Evolutionary conservation across 1,140 invertebrate genomes (phyloP), one percentile per base, ranked within the genome.

Genomic region (Drosophila equinoxialis): DNA sequence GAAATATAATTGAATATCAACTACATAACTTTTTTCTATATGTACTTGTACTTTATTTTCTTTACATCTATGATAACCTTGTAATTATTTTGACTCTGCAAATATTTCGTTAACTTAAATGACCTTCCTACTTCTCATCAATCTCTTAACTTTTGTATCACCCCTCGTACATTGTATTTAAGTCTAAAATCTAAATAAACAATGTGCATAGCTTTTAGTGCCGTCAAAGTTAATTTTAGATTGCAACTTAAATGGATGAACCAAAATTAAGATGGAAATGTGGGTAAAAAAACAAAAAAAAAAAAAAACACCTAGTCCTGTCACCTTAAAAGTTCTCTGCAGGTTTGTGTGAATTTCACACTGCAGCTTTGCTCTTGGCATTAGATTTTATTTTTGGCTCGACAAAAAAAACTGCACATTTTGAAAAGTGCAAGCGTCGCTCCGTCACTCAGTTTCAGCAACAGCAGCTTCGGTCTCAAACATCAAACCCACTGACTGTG

Each of bases 391-490:
- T 30, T 51, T 11, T 8, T 17, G n/a, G 17, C 6, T 2, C 8
- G 10, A 17, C 11, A 33, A 58, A 57, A 30, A 58, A 58, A 58
- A 58, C 3, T 11, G 17, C 14, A 51, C 26, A 51, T 23, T 51
- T 8, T 23, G 45, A 51, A 51, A 51, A 51, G 45, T 51, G 45
- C 45, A 51, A 51, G 11, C 11, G 17, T 51, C 45, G 45, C 17
- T 51, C 17, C 45, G 45, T 51, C 45, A 51, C 45, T 51, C 45
- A 51, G 17, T 61, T 20, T 37, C 59, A 61, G 11, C 33, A 13
- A 33, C 17, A 13, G 14, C 33, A 13, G 59, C 23, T 7, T 60
- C 8, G 6, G 58, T 7, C 11, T 60, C 37, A 23, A 23, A 39
- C 26, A 26, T 26, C 26, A 11, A 11, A 7, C 35, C 8, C 35